Percentiles rank a stretch among this genome's conserved stretches.
These are phyloP conservation scores for Zaprionus vittiger DNA, from an alignment of 1,140 invertebrate species.

Conservation along the genomic window DNA sequence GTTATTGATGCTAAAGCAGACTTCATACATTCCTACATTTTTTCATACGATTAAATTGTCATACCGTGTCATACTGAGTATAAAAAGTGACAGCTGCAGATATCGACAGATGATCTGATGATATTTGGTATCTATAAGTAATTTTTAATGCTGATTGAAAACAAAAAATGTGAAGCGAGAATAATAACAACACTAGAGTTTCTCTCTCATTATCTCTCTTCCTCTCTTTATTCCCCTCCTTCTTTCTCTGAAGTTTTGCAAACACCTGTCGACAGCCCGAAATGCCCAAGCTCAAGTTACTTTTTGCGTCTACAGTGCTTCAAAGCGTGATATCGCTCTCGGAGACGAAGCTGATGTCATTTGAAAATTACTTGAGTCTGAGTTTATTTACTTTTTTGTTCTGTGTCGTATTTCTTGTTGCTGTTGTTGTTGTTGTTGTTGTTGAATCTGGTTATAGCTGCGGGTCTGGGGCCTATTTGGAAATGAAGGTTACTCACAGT, in stretches of 20 bases:
- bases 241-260: neutral
- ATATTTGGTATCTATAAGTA: neutral
- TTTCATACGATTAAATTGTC: neutral
- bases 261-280: conserved; percentile 24
- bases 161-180: neutral
- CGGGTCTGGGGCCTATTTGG: conserved; percentile 35
- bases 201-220: neutral
- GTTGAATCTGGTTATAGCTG: neutral
- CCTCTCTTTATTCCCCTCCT: neutral
- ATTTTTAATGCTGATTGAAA: neutral
- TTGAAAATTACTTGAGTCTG: conserved; percentile 62
- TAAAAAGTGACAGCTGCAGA: neutral
- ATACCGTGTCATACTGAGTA: neutral
- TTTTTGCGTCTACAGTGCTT: conserved; percentile 26
- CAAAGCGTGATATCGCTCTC: conserved; percentile 57
- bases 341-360: conserved; percentile 69
- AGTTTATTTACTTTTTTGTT: conserved; percentile 35
- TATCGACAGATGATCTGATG: neutral
- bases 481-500: conserved; percentile 66
- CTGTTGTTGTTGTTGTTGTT: neutral
- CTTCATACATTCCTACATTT: neutral
- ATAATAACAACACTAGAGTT: neutral
- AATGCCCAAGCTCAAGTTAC: conserved; percentile 35
- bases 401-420: conserved; percentile 7
- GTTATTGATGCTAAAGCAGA: neutral